phyloP scores from a whole-genome alignment of 2,797 vertebrate genomes.

The Danionella dracula region DNA sequence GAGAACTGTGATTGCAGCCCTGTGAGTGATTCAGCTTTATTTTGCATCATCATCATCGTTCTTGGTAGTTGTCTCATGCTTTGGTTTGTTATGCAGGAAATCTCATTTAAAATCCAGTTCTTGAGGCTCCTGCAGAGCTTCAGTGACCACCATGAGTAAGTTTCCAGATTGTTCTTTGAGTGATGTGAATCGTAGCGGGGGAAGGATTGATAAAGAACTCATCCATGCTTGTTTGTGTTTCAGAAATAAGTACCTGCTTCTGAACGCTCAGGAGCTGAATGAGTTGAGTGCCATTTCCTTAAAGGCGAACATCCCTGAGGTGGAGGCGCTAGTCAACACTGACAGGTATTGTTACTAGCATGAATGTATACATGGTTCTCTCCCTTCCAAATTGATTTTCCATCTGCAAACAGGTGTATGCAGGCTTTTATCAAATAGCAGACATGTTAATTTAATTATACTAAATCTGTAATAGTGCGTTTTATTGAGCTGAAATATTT shows the following conservation, averaged over 20 bases:
- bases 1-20: constrained; percentile 98
- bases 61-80: not conserved
- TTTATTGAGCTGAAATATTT: too few species aligned
- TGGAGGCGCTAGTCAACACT: constrained; percentile 95
- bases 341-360: constrained; percentile 66
- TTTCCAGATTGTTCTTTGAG: not conserved
- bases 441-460: too few species aligned
- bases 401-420: too few species aligned
- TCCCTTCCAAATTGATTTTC: too few species aligned
- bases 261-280: constrained; percentile 93
- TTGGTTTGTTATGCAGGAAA: constrained; percentile 74
- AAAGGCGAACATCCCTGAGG: constrained; percentile 96
- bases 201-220: not conserved
- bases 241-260: constrained; percentile 95
- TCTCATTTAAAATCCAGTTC: constrained; percentile 98
- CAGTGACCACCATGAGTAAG: constrained; percentile 97
- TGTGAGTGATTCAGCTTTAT: constrained; percentile 58
- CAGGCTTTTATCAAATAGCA: too few species aligned
- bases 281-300: constrained; percentile 95
- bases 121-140: constrained; percentile 96
- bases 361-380: not conserved
- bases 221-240: constrained; percentile 23
- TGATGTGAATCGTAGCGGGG: not conserved
- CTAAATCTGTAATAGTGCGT: too few species aligned
- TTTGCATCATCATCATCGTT: not conserved